Evolutionary conservation across 1,140 invertebrate genomes (phyloP).

Genomic region (Drosophila murphyi): DNA sequence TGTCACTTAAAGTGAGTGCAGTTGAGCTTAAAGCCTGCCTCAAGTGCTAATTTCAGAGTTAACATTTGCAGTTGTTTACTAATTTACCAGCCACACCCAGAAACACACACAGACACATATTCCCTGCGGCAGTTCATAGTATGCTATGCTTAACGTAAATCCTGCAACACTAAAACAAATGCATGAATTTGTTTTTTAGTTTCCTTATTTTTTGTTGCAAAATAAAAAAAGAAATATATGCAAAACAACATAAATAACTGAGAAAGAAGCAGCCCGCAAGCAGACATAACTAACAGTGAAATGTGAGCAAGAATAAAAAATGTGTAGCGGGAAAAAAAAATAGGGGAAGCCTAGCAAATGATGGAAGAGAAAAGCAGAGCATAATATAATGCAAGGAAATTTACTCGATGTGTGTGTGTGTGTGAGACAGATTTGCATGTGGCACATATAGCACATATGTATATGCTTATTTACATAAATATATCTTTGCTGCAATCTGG

Average conservation of each 20-base stretch:
- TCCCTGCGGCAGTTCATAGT: conserved; percentile 34
- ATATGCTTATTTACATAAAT: conserved; percentile 19
- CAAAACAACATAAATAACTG: conserved; percentile 74
- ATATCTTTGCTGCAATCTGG: conserved; percentile 17
- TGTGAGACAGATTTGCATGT: not conserved
- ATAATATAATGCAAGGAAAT: conserved; percentile 16
- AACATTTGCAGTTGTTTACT: conserved; percentile 57
- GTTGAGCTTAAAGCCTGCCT: too few relatives aligned
- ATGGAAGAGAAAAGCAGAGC: conserved; percentile 36
- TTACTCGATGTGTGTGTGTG: conserved; percentile 17
- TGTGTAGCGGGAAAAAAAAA: conserved; percentile 49
- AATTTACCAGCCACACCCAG: conserved; percentile 41
- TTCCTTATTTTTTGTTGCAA: conserved; percentile 27
- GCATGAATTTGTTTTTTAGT: conserved; percentile 53
- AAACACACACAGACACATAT: conserved; percentile 10
- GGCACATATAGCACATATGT: conserved; percentile 4
- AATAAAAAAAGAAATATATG: conserved; percentile 38
- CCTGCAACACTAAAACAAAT: conserved; percentile 53
- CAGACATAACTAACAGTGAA: conserved; percentile 79
- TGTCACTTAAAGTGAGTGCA: too few relatives aligned
- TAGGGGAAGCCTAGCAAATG: conserved; percentile 42
- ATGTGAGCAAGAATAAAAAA: conserved; percentile 69
- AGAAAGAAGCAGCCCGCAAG: conserved; percentile 70
- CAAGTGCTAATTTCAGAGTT: not conserved
- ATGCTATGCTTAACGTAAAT: conserved; percentile 63